Conservation (phyloP, 2,888 invertebrate genomes). For the Metallyticus violacea region DNA sequence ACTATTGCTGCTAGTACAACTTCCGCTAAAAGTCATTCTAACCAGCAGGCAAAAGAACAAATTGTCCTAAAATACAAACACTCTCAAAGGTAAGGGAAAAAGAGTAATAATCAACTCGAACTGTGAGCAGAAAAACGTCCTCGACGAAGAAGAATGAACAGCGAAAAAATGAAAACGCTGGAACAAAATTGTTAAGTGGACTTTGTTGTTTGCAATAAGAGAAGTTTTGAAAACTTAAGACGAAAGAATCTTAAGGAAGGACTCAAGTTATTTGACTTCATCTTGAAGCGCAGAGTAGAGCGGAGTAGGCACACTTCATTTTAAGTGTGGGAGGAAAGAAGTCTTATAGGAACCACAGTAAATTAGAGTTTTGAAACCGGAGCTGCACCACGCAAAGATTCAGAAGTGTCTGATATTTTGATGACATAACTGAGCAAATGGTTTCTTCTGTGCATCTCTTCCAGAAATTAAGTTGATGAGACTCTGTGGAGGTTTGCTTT, state of each 20-base stretch:
- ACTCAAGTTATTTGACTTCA: neutral
- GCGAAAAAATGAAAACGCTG: neutral
- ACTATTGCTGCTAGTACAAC: too few species aligned
- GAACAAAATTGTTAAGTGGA: neutral
- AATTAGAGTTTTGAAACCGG: neutral
- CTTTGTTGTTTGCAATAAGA: neutral
- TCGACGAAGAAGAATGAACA: neutral
- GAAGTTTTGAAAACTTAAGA: neutral
- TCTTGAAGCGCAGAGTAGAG: neutral
- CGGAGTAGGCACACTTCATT: neutral
- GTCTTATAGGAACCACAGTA: neutral
- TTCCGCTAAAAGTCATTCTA: too few species aligned
- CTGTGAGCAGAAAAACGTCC: too few species aligned
- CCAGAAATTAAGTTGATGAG: too few species aligned
- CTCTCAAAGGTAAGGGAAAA: too few species aligned
- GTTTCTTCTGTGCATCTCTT: too few species aligned
- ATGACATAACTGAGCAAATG: too few species aligned
- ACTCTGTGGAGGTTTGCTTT: too few species aligned
- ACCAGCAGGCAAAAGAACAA: too few species aligned
- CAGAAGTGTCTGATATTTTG: neutral
- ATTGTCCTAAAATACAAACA: too few species aligned
- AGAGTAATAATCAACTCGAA: too few species aligned
- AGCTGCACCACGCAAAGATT: neutral
- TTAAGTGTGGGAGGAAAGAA: neutral
- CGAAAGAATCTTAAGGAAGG: neutral